Conservation (phyloP, 2,888 invertebrate genomes). For the Xestia ashworthii region DNA sequence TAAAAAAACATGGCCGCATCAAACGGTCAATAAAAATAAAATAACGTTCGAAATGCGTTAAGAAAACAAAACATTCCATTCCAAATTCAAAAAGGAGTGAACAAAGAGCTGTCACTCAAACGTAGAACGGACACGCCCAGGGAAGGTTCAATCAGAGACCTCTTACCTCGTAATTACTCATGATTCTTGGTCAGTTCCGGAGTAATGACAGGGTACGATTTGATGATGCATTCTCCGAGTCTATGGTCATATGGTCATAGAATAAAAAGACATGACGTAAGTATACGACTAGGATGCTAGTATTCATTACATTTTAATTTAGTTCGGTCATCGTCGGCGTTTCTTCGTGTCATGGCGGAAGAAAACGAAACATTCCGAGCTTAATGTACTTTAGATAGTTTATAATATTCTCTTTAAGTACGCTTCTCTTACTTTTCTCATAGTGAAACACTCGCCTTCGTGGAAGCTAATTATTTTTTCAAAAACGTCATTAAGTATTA, state of each 20-base stretch:
- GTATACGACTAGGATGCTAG: constrained; percentile 66
- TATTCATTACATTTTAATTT: constrained; percentile 70
- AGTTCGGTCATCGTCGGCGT: constrained; percentile 56
- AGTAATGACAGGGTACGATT: constrained; percentile 83
- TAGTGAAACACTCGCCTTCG: constrained; percentile 32
- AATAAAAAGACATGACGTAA: constrained; percentile 65
- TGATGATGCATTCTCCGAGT: constrained; percentile 76
- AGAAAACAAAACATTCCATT: constrained; percentile 76
- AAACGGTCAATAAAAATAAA: constrained; percentile 54
- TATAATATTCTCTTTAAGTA: constrained; percentile 53
- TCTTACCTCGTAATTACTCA: constrained; percentile 78
- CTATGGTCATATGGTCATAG: constrained; percentile 71
- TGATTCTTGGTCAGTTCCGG: constrained; percentile 77
- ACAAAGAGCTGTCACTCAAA: constrained; percentile 83
- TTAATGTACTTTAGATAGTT: constrained; percentile 52
- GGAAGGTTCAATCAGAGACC: constrained; percentile 73
- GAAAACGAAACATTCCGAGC: constrained; percentile 47
- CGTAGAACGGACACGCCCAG: constrained; percentile 79
- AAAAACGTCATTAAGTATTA: constrained; percentile 44
- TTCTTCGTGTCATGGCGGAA: constrained; percentile 31
- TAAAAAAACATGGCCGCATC: constrained; percentile 38
- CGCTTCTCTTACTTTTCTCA: constrained; percentile 25
- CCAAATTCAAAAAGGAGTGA: constrained; percentile 71
- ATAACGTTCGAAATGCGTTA: constrained; percentile 68
- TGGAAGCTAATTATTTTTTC: constrained; percentile 49